Evolutionary conservation across 92 coral and sea anemone genomes (phyloP), one percentile per base, ranked within the genome.

Genomic region (Actinernus sp.): DNA sequence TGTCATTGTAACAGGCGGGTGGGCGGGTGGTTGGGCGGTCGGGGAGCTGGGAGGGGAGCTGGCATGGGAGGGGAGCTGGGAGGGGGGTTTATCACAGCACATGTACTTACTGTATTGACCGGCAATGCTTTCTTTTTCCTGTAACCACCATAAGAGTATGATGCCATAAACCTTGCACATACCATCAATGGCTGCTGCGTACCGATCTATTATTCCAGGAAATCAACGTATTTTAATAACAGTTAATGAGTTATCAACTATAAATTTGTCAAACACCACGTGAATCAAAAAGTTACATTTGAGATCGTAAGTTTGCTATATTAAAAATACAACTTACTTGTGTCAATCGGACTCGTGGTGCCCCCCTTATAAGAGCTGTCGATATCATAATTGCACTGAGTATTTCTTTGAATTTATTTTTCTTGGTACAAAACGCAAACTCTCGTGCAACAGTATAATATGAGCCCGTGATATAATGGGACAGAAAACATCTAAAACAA

Each of bases 71-170:
- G n/a, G n/a, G n/a, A n/a, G n/a, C n/a, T n/a, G n/a, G n/a, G n/a
- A n/a, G n/a, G n/a, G n/a, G n/a, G n/a, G 24, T 18, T 29, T 21
- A 2, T 38, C 21, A 32, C 25, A 13, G 17, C 37, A 60, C 21
- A 12, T 11, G 21, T 13, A 83, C 95, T 91, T 74, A 95, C 99
- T 17, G 99, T 95, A 39, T 95, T 95, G 7, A 81, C 87, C 3
- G 99, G 99, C 0, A 91, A 31, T 21, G 63, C 48, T 17, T 73
- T 90, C 53, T 81, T 95, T 58, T 68, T 95, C 50, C 88, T 88
- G 53, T 73, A 71, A 33, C 74, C 37, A 8, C 65, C 58, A 62
- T 76, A 86, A 7, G 74, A 78, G 66, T 90, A 90, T 31, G 44
- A 63, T 26, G 97, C 87, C 86, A 90, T 30, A 32, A 86, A 50